Evolutionary conservation across 2,888 invertebrate species (phyloP), one percentile per base, ranked within the genome.

Genomic region (Cabera pusaria): DNA sequence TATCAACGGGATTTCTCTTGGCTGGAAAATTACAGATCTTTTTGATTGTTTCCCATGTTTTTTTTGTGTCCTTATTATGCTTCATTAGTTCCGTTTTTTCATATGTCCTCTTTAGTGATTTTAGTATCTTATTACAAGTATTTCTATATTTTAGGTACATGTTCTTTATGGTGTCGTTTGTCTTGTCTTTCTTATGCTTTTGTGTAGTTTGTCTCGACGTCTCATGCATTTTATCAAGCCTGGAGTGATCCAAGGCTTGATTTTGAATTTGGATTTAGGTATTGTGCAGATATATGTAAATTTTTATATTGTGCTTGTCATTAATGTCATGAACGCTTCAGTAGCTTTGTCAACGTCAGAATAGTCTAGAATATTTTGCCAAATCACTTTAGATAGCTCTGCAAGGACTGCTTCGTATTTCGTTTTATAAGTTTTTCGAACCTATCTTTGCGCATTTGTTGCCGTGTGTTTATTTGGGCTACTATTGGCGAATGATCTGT

Each of bases 201-300:
- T 1, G 7, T 34, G 19, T 4, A 34, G 12, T 9, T 34, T 34
- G 5, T 26, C 34, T 6, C 34, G 5, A 2, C 16, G 7, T 9
- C 26, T 18, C 24, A 34, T 26, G 4, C 20, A 12, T 16, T 10
- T 14, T 2, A 34, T 16, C 0, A 34, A 4, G 2, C 14, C 14
- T 14, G 14, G 14, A 14, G 14, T 14, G 6, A 26, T 16, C 34
- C 34, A 34, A 2, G 34, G 34, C 7, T 25, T 34, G 2, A 34
- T 18, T 2, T 21, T 34, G 5, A 7, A 7, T 9, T 21, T 21
- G 1, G 21, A 21, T 21, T 5, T 21, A 1, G 21, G 3, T 2
- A 21, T 9, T 8, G 2, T 8, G 3, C 5, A 3, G 1, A 9
- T 2, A 2, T 3, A 7, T 21, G 21, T 8, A 9, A 7, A 10